Evolutionary conservation across 2,888 invertebrate species (phyloP).

Genomic region (Heteromyza rotundicornis): DNA sequence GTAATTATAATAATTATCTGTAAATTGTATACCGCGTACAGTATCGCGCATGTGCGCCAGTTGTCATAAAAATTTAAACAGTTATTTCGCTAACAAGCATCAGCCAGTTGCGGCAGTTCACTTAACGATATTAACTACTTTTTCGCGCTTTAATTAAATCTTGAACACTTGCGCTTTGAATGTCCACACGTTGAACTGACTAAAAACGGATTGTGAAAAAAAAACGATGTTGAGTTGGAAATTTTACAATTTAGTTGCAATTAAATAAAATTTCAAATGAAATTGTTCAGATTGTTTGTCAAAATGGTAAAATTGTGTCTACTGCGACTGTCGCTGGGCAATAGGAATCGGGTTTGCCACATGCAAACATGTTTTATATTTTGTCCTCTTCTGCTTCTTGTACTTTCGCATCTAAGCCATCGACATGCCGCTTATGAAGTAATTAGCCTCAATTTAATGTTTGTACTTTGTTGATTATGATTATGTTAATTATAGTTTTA

Average conservation of each 20-base stretch:
- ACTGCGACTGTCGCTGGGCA: not conserved
- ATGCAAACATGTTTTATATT: constrained; percentile 41
- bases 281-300: not conserved
- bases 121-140: no score
- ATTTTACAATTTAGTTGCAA: not conserved
- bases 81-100: not conserved
- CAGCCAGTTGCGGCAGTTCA: not conserved
- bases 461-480: constrained; percentile 54
- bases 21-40: constrained; percentile 46
- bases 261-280: not conserved
- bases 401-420: not conserved
- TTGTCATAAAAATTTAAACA: constrained; percentile 12
- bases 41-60: not conserved
- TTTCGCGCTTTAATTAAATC: not conserved
- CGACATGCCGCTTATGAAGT: constrained; percentile 30
- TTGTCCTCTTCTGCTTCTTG: not conserved
- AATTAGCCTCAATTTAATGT: constrained; percentile 54
- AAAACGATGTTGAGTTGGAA: not conserved
- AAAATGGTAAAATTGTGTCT: not conserved
- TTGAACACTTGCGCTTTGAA: no score
- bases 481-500: constrained; percentile 53
- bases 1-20: constrained; percentile 53
- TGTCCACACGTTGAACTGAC: not conserved
- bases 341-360: constrained; percentile 49
- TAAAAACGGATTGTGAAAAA: no score